Evolutionary conservation across 2,888 invertebrate genomes (phyloP).

Genomic region (Pherbina coryleti): DNA sequence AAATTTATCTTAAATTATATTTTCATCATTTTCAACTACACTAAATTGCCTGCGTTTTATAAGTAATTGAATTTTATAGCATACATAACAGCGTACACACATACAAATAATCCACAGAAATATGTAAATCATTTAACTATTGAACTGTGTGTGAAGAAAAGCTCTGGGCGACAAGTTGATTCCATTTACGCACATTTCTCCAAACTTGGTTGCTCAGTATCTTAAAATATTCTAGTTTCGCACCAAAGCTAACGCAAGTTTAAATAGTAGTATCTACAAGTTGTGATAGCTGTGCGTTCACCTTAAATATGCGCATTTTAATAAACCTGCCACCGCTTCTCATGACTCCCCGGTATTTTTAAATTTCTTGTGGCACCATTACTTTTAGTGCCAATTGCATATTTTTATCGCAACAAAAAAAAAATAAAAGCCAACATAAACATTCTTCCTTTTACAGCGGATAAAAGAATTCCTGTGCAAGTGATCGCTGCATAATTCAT

Average conservation of each 20-base stretch:
- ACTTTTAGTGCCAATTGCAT: conserved; percentile 15
- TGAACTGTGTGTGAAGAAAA: too few relatives aligned
- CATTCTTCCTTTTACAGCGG: not conserved
- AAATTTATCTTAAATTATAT: too few relatives aligned
- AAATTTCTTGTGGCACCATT: conserved; percentile 8
- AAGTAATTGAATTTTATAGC: too few relatives aligned
- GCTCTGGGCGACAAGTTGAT: too few relatives aligned
- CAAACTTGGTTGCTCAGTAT: not conserved
- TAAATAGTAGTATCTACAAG: not conserved
- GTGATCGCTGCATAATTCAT: conserved; percentile 21
- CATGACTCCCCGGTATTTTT: not conserved
- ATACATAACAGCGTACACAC: too few relatives aligned
- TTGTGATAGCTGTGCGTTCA: not conserved
- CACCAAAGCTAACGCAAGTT: not conserved
- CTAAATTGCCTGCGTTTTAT: too few relatives aligned
- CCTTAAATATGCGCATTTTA: conserved; percentile 11
- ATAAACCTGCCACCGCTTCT: not conserved
- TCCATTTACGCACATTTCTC: too few relatives aligned
- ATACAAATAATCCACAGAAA: too few relatives aligned
- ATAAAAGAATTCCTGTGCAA: conserved; percentile 3
- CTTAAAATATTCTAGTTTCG: not conserved
- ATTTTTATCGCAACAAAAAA: conserved; percentile 8
- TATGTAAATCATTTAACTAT: too few relatives aligned
- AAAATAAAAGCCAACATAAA: not conserved
- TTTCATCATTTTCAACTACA: too few relatives aligned